phyloP scores from a whole-genome alignment of 2,113 vertebrate species.

The Phodopus roborovskii region DNA sequence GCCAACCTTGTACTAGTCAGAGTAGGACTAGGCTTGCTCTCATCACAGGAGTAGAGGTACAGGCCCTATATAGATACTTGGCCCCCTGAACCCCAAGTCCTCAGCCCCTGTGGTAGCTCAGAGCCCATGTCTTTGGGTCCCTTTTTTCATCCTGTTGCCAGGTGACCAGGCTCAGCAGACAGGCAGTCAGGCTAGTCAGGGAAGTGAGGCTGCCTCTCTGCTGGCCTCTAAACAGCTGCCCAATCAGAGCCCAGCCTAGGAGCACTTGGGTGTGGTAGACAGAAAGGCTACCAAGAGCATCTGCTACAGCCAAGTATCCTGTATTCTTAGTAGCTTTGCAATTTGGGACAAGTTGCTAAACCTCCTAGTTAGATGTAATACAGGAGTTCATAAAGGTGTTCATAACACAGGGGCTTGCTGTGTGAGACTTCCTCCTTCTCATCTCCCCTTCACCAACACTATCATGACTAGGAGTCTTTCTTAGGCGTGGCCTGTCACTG shows the following conservation, averaged over 20 bases:
- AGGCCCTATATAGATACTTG: not conserved
- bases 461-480: not conserved
- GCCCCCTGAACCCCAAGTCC: not conserved
- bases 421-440: not conserved
- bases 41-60: not conserved
- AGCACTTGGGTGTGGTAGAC: rapidly evolving
- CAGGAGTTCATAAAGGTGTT: not conserved
- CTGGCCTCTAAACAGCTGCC: not conserved
- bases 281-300: rapidly evolving
- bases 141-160: rapidly evolving
- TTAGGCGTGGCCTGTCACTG: not conserved
- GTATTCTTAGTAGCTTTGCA: not conserved
- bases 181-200: not conserved
- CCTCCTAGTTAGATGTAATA: not conserved
- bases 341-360: not conserved
- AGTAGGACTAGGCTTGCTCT: not conserved
- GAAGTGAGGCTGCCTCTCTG: not conserved
- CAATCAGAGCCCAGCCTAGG: rapidly evolving
- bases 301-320: not conserved
- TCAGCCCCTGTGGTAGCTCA: no score
- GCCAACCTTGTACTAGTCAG: no score
- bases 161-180: not conserved
- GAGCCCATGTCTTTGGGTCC: not conserved
- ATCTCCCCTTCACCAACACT: rapidly evolving
- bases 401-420: not conserved